Conservation (phyloP, 2,113 vertebrate genomes). For the Picathartes gymnocephalus region DNA sequence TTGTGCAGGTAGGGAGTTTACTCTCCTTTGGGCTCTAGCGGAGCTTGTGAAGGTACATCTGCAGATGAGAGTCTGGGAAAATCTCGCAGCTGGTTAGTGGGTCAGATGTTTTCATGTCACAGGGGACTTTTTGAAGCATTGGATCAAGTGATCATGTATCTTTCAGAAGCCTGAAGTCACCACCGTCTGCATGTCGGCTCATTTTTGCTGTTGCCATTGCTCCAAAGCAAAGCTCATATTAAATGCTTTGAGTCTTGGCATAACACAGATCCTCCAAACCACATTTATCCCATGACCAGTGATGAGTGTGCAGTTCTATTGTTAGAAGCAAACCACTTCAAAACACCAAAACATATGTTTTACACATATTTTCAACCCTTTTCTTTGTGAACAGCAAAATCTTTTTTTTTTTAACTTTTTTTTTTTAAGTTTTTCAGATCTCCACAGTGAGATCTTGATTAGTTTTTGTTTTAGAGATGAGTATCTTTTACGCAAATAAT, state of each 20-base stretch:
- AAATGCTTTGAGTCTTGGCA: slow-evolving; percentile 8
- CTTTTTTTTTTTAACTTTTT: fast-evolving
- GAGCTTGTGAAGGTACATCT: not conserved
- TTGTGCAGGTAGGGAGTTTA: not conserved
- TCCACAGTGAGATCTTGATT: not conserved
- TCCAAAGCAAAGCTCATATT: not conserved
- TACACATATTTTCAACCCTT: not conserved
- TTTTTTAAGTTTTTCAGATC: not conserved
- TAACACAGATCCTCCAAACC: slow-evolving; percentile 3
- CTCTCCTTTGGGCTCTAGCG: not conserved
- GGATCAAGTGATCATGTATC: not conserved
- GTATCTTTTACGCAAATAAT: not conserved
- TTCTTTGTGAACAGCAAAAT: not conserved
- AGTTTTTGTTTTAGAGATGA: not conserved
- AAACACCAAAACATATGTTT: not conserved
- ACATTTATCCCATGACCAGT: slow-evolving; percentile 21
- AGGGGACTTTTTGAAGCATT: not conserved
- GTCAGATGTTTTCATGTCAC: not conserved
- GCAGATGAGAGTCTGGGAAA: not conserved
- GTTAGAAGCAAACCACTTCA: slow-evolving; percentile 41
- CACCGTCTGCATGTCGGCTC: not conserved
- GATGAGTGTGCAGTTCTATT: slow-evolving; percentile 50
- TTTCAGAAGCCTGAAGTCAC: slow-evolving; percentile 19
- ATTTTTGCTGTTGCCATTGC: not conserved
- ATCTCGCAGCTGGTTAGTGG: not conserved